A percentile compares a stretch with the other conserved stretches of the same genome.
Conservation (phyloP, 2,113 vertebrate species). For the Gymnarchus niloticus region DNA sequence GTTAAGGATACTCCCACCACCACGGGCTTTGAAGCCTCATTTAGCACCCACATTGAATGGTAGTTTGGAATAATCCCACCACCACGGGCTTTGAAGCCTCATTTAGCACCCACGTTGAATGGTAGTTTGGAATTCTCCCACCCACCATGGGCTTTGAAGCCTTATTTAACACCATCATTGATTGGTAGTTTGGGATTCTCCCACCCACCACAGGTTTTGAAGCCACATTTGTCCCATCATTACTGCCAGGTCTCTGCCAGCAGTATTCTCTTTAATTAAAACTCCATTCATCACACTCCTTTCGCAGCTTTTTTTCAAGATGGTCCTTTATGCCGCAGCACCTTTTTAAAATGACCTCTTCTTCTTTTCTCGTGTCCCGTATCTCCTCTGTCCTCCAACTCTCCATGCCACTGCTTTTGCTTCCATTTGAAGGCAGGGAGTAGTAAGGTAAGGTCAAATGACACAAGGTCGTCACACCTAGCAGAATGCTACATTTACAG, state of each 20-base stretch:
- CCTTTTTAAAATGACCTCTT: conserved; percentile 57
- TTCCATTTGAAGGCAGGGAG: conserved; percentile 84
- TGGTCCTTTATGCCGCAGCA: conserved; percentile 28
- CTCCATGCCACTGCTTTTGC: conserved; percentile 68
- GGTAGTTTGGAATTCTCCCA: no score
- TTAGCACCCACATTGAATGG: no score
- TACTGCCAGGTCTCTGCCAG: background rate
- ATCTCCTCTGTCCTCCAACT: conserved; percentile 38
- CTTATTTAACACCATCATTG: no score
- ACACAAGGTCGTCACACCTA: background rate
- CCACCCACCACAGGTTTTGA: no score
- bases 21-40: no score
- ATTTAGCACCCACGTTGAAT: no score
- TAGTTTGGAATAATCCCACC: no score
- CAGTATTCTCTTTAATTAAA: conserved; percentile 2
- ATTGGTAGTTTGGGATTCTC: no score
- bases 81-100: no score
- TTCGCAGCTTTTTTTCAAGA: conserved; percentile 32
- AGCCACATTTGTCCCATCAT: no score
- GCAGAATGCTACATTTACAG: background rate
- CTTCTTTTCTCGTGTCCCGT: conserved; percentile 58
- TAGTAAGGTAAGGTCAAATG: conserved; percentile 85
- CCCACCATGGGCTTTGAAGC: no score
- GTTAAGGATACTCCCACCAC: no score
- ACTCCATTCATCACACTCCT: conserved; percentile 4